Percentiles rank a stretch among this genome's conserved stretches.
phyloP scores from a whole-genome alignment of 2,797 vertebrate genomes.

The Falco novaeseelandiae region DNA sequence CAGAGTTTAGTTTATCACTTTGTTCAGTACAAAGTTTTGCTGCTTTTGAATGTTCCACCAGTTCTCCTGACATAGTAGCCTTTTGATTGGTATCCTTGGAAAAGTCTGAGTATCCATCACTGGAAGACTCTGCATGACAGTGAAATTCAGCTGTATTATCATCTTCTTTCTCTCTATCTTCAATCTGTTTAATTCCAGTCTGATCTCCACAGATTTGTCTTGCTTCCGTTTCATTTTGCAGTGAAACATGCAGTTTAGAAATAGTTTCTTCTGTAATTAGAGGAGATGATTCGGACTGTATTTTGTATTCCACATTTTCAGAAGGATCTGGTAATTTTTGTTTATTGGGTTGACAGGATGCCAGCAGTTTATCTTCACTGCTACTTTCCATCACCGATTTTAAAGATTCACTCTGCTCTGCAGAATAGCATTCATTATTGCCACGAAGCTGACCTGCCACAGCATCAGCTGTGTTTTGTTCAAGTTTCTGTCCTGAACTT shows the following conservation, averaged over 20 bases:
- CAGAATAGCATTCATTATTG: constrained; percentile 32
- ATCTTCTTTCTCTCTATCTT: neutral
- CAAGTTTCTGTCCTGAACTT: constrained; percentile 39
- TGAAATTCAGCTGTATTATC: constrained; percentile 9
- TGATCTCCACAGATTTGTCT: constrained; percentile 27
- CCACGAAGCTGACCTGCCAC: neutral
- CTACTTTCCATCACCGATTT: neutral
- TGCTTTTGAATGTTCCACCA: constrained; percentile 23
- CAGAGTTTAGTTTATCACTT: constrained; percentile 14
- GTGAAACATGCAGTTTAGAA: constrained; percentile 17
- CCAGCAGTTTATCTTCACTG: neutral
- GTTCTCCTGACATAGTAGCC: constrained; percentile 16
- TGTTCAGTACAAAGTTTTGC: constrained; percentile 11
- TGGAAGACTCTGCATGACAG: neutral
- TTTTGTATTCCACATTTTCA: constrained; percentile 40
- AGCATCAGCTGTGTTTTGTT: neutral
- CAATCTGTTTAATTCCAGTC: neutral
- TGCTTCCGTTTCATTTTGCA: constrained; percentile 31
- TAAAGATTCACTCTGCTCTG: constrained; percentile 32
- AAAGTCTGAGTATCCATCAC: neutral
- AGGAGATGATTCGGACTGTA: neutral
- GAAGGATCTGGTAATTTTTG: constrained; percentile 31
- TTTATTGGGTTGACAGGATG: neutral
- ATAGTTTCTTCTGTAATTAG: neutral
- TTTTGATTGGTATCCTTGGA: constrained; percentile 10